Base-by-base conservation (phyloP, 2,888 invertebrate genomes). In the Leucozona laternaria region DNA sequence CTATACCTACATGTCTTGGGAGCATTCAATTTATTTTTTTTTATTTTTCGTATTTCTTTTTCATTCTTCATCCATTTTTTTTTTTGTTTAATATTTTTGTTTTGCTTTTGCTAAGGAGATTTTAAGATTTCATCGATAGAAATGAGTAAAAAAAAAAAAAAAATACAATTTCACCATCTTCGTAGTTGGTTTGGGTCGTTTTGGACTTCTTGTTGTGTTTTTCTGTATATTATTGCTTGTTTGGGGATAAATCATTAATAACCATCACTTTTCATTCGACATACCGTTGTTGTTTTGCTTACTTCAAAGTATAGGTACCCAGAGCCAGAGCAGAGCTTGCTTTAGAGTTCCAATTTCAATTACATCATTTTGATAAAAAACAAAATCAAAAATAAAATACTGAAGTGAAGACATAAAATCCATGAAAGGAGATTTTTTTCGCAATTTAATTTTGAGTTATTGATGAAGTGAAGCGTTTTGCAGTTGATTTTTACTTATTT, bases 231-330 rank as follows among this genome's bases (percentile, higher is more conserved):
- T 71, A 64, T 81, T 55, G 73, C 37, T 75, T 34, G 43, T 76
- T 53, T 45, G 37, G 48, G 78, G 70, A 86, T 72, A 34, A 86
- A 82, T 86, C 85, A 86, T 86, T 86, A 86, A 86, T 86, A 86
- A 78, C 85, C 85, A 86, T 86, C 85, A 81, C 62, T 73, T 86
- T 86, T 82, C 62, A 81, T 68, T 82, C 73, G 82, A 86, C 85
- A 85, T 81, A 80, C 73, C 78, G 60, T 81, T 77, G 40, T 77
- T 80, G 71, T 80, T 60, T 73, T 72, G 28, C 62, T 53, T 76
- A 58, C 31, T 20, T 28, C 15, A 25, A 22, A 25, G 7, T 48
- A 4, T 50, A 50, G 13, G 53, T 53, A 53, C 2, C 15, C 28
- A 17, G 8, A 7, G 7, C 4, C 10, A 37, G 25, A 53, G 8